These are phyloP conservation scores for Orchesella cincta DNA, from an alignment of 1,140 invertebrate genomes.

Conservation along the genomic window DNA sequence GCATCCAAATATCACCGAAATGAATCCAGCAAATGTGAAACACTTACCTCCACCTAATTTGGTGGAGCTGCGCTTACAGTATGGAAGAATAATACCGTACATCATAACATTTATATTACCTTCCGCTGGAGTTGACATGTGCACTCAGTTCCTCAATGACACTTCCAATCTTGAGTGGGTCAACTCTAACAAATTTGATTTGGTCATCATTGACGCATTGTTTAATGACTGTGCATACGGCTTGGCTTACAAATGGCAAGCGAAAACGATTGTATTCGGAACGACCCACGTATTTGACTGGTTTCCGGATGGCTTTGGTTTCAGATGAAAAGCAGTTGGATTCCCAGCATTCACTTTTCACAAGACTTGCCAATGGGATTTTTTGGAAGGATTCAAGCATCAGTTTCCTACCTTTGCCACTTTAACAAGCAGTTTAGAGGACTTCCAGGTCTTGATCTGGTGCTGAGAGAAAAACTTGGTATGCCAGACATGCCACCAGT, in stretches of 20 bases:
- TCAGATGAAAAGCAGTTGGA: conserved; percentile 16
- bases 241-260: conserved; percentile 33
- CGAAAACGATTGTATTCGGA: conserved; percentile 29
- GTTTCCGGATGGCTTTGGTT: conserved; percentile 34
- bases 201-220: conserved; percentile 53
- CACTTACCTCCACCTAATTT: background rate
- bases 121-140: background rate
- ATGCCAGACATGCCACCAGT: conserved; percentile 47
- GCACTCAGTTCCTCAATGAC: conserved; percentile 20
- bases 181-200: conserved; percentile 49
- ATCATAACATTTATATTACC: background rate
- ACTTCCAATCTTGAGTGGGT: conserved; percentile 11
- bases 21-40: conserved; percentile 6
- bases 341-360: conserved; percentile 31
- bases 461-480: conserved; percentile 28
- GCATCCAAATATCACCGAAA: conserved; percentile 35
- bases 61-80: background rate
- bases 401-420: conserved; percentile 22
- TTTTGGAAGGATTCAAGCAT: conserved; percentile 18
- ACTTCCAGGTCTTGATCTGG: conserved; percentile 22
- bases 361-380: conserved; percentile 20
- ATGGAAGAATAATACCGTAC: background rate
- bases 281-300: conserved; percentile 28
- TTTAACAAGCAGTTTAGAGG: conserved; percentile 17
- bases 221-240: conserved; percentile 51